Evolutionary conservation across 2,888 invertebrate genomes (phyloP), one percentile per base, ranked within the genome.

Genomic region (Drosophila diplacantha): DNA sequence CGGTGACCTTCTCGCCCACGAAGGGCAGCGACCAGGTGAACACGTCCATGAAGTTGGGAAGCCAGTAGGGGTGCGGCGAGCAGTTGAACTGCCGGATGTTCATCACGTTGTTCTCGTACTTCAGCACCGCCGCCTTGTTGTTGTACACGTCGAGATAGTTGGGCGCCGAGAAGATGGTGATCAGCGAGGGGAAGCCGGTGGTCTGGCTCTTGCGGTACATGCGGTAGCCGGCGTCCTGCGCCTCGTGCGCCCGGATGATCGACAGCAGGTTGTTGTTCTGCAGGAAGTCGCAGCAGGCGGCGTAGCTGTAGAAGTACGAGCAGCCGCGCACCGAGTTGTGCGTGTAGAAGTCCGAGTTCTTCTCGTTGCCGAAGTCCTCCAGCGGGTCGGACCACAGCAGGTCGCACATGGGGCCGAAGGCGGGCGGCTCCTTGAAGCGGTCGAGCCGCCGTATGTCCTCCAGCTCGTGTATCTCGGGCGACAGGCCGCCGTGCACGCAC

Each of bases 21-120:
- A 99, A 99, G 78, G 99, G 99, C 89, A 99, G 91, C 78, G 98
- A 99, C 99, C 99, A 99, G 85, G 99, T 99, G 91, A 99, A 99
- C 68, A 99, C 99, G 90, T 99, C 99, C 99, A 99, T 99, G 90
- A 99, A 99, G 90, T 99, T 99, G 84, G 99, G 99, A 90, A 99
- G 91, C 99, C 99, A 99, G 89, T 99, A 99, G 38, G 99, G 99
- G 91, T 99, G 99, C 71, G 98, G 97, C 81, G 98, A 98, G 91
- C 98, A 99, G 90, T 99, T 99, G 91, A 99, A 99, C 91, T 99
- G 99, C 87, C 99, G 93, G 87, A 99, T 99, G 91, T 99, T 99
- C 99, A 99, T 99, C 86, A 99, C 99, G 91, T 99, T 99, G 91
- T 99, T 99, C 92, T 99, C 99, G 91, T 99, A 99, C 90, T 99